Evolutionary conservation across 2,888 invertebrate genomes (phyloP), one percentile per base, ranked within the genome.

Genomic region (Cephalotes varians): DNA sequence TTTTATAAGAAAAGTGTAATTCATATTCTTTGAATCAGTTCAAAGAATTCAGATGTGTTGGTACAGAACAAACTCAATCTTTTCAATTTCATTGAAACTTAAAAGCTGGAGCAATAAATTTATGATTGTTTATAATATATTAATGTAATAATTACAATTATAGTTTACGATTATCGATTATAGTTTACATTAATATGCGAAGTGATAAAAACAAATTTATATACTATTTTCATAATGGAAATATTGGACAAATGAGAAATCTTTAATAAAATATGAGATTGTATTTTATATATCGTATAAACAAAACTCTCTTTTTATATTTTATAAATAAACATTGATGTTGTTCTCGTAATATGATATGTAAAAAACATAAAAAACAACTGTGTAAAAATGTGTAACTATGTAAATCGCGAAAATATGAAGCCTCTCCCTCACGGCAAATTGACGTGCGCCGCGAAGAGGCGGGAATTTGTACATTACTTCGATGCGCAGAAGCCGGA

Each of bases 401-500:
- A 12, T 34, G 56, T 47, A 58, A 44, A 79, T 47, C 5, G 34
- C 49, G 18, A 9, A 28, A 25, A 76, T 56, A 73, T 77, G 21
- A 49, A 62, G n/a, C 7, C 18, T 54, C 21, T 64, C 3, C 15
- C 31, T 54, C 12, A 76, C 6, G 21, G 6, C 25, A 65, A 31
- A 64, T 58, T 28, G 47, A 67, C 62, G 71, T 60, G 12, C 34
- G 40, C 6, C 4, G 51, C 25, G 54, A 82, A 83, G 34, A 64
- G 40, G 47, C 31, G 60, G 56, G 76, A 80, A 85, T 85, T 84
- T 65, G 47, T 83, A 81, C 79, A 76, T 73, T 56, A 74, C 64
- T 60, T 56, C 44, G 82, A 80, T 88, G 92, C 91, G 92, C 92
- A 92, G 92, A 92, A 92, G 89, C 91, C 85, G 85, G 85, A 88